A percentile compares a stretch with the other conserved stretches of the same genome.
phyloP scores from a whole-genome alignment of 1,140 invertebrate genomes.

The Ceratosolen fusciceps region DNA sequence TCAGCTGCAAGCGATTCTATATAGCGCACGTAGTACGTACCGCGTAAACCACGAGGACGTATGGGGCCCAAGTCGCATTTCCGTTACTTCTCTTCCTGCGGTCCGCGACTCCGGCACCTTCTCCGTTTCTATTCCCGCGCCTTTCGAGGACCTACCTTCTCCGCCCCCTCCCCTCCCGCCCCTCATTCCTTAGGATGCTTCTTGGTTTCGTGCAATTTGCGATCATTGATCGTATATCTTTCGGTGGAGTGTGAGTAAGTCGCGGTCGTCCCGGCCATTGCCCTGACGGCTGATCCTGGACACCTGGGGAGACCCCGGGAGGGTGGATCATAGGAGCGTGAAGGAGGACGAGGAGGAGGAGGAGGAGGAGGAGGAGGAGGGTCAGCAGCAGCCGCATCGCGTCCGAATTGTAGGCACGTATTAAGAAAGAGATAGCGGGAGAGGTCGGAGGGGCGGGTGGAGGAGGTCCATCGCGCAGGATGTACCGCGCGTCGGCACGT shows the following conservation, averaged over 20 bases:
- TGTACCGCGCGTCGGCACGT: slow-evolving; percentile 27
- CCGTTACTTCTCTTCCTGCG: slow-evolving; percentile 44
- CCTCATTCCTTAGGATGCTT: slow-evolving; percentile 3
- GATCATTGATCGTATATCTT: slow-evolving; percentile 31
- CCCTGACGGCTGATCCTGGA: no score
- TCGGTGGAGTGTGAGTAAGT: no score
- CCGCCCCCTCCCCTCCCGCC: not conserved
- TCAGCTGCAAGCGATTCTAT: slow-evolving; percentile 34
- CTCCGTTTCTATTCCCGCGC: not conserved
- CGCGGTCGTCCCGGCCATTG: no score
- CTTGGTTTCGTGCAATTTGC: slow-evolving; percentile 30
- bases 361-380: no score
- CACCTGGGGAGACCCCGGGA: no score
- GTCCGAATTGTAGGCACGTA: slow-evolving; percentile 24
- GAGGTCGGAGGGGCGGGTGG: no score
- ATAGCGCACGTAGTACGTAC: not conserved
- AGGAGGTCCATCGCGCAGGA: not conserved
- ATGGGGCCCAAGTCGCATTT: slow-evolving; percentile 29
- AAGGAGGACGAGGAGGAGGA: no score
- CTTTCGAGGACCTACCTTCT: no score
- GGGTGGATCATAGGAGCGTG: no score
- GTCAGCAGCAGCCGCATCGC: not conserved
- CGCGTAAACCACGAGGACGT: not conserved
- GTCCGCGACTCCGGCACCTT: not conserved
- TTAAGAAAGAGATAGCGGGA: not conserved